Evolutionary conservation across 2,113 vertebrate genomes (phyloP).

Genomic region (Toxostoma redivivum): DNA sequence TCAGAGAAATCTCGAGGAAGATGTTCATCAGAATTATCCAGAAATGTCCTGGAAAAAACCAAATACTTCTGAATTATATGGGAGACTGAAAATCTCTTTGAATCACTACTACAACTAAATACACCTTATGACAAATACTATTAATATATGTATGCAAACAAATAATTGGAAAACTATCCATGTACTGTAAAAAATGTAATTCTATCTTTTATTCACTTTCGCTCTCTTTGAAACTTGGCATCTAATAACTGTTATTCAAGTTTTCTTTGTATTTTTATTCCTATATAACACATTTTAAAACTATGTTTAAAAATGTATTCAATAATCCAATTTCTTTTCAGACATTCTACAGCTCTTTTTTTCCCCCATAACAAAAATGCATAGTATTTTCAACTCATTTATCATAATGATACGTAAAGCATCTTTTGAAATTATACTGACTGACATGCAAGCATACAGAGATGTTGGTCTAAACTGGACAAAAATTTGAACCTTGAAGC

Average conservation of each 20-base stretch:
- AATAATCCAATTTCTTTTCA: not conserved
- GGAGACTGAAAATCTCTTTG: not conserved
- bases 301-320: not conserved
- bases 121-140: not conserved
- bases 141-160: not conserved
- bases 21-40: slow-evolving; percentile 47
- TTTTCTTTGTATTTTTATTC: not conserved
- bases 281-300: not conserved
- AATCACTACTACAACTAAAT: not conserved
- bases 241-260: not conserved
- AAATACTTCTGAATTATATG: not conserved
- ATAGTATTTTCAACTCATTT: not conserved
- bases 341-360: not conserved
- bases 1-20: slow-evolving; percentile 45
- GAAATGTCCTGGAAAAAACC: slow-evolving; percentile 73
- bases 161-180: not conserved
- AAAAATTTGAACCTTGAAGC: not conserved
- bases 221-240: not conserved
- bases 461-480: not conserved
- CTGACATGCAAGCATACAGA: not conserved
- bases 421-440: not conserved
- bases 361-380: not conserved
- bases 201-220: not conserved
- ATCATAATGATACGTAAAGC: not conserved
- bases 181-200: not conserved